A percentile compares a stretch with the other conserved stretches of the same genome.
phyloP scores from a whole-genome alignment of 2,888 invertebrate species.

The Drosophila hawaiiensis region DNA sequence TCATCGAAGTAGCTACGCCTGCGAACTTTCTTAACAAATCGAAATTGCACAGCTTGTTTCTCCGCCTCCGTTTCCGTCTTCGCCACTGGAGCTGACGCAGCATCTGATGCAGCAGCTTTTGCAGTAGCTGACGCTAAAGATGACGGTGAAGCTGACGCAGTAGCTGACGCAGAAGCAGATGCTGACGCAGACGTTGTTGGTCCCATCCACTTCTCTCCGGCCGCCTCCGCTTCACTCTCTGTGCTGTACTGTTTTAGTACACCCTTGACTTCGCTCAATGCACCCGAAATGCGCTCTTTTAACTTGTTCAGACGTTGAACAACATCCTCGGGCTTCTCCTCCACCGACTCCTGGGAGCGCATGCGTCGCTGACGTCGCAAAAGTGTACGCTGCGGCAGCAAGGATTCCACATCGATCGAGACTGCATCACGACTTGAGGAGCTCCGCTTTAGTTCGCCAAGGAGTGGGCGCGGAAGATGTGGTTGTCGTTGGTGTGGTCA shows the following conservation, averaged over 20 bases:
- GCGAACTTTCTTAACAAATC: slow-evolving; percentile 83
- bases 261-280: slow-evolving; percentile 83
- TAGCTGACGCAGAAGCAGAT: background rate
- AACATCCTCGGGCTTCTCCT: slow-evolving; percentile 78
- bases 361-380: slow-evolving; percentile 80
- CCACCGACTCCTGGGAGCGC: slow-evolving; percentile 68
- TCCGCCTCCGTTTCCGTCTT: slow-evolving; percentile 1
- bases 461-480: slow-evolving; percentile 42
- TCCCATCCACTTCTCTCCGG: slow-evolving; percentile 44
- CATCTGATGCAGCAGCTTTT: background rate
- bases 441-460: slow-evolving; percentile 57
- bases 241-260: slow-evolving; percentile 84
- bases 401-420: slow-evolving; percentile 58
- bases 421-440: slow-evolving; percentile 57
- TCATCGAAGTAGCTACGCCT: slow-evolving; percentile 81
- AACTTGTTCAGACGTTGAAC: slow-evolving; percentile 83
- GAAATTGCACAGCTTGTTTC: slow-evolving; percentile 71
- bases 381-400: slow-evolving; percentile 75
- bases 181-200: slow-evolving; percentile 11
- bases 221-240: slow-evolving; percentile 73
- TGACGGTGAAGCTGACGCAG: background rate
- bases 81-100: background rate
- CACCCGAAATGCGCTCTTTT: slow-evolving; percentile 83
- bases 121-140: too few species aligned
- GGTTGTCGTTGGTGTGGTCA: slow-evolving; percentile 16